These are phyloP conservation scores for Solea solea DNA, from an alignment of 2,113 vertebrate genomes.

Conservation along the genomic window DNA sequence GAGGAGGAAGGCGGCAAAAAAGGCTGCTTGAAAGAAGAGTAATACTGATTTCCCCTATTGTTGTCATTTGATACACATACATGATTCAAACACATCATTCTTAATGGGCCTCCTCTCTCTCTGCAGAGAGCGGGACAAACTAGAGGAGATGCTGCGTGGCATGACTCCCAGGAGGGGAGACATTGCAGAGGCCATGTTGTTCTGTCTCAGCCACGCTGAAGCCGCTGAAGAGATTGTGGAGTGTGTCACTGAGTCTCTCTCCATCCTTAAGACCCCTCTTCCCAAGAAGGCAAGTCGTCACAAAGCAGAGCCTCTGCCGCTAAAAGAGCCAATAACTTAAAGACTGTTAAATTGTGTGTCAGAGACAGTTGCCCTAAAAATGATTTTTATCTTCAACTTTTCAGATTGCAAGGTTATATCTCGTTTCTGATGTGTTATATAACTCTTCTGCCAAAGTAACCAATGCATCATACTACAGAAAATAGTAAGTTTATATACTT, in stretches of 20 bases:
- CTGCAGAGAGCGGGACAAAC: constrained; percentile 94
- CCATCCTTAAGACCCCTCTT: constrained; percentile 98
- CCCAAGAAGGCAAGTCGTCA: constrained; percentile 89
- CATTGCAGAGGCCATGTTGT: constrained; percentile 96
- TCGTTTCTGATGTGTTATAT: constrained; percentile 97
- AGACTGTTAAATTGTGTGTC: background rate
- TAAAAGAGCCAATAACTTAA: background rate
- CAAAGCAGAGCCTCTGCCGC: background rate
- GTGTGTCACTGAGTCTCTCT: constrained; percentile 94
- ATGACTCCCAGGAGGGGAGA: constrained; percentile 94
- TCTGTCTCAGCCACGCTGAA: constrained; percentile 95
- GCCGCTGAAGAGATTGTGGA: constrained; percentile 99
- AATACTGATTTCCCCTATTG: constrained; percentile 55
- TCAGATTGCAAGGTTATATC: constrained; percentile 97
- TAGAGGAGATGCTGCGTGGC: constrained; percentile 94
- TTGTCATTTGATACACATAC: background rate
- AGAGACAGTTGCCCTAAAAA: background rate
- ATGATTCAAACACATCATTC: background rate
- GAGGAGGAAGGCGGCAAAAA: constrained; percentile 94
- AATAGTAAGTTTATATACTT: constrained; percentile 89
- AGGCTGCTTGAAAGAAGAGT: constrained; percentile 97
- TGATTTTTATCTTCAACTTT: constrained; percentile 7
- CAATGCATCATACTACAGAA: constrained; percentile 98
- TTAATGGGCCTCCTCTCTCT: constrained; percentile 10
- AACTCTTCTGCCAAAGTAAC: constrained; percentile 99